phyloP scores from a whole-genome alignment of 2,888 invertebrate species.

The Drosophila kambysellisi region DNA sequence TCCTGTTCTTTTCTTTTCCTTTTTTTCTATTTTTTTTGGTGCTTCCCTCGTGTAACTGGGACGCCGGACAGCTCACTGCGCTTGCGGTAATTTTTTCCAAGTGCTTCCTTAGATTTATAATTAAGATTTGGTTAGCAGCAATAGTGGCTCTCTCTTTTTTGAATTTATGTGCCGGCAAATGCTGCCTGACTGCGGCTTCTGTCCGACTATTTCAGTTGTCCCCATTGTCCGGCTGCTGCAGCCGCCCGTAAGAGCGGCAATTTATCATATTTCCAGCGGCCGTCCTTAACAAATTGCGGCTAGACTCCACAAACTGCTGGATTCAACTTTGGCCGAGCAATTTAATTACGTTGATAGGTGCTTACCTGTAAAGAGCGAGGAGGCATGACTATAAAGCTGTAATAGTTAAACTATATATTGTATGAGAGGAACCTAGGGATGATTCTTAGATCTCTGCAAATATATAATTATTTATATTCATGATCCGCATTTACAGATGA shows the following conservation, averaged over 20 bases:
- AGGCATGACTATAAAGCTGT: conserved; percentile 4
- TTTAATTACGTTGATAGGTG: conserved; percentile 66
- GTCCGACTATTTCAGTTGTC: conserved; percentile 4
- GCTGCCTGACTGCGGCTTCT: conserved; percentile 35
- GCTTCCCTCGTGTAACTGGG: conserved; percentile 18
- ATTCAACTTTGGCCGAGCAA: conserved; percentile 52
- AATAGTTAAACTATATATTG: not conserved
- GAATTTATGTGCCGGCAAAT: conserved; percentile 80
- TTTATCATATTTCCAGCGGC: conserved; percentile 74
- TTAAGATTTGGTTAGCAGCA: conserved; percentile 83
- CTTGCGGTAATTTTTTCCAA: conserved; percentile 78
- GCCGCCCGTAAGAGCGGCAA: conserved; percentile 55
- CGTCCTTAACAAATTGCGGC: conserved; percentile 54
- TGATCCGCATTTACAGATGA: not conserved
- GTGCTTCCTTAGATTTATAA: conserved; percentile 84
- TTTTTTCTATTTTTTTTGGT: conserved; percentile 30
- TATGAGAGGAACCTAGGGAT: not conserved
- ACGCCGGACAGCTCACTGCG: conserved; percentile 64
- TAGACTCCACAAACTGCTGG: conserved; percentile 38
- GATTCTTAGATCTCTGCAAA: not conserved
- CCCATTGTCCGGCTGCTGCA: conserved; percentile 37
- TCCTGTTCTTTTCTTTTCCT: conserved; percentile 5
- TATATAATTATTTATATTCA: not conserved
- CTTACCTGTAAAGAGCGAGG: conserved; percentile 39
- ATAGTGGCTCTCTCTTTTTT: conserved; percentile 74